These are phyloP conservation scores for Keiferia lycopersicella DNA, from an alignment of 2,888 invertebrate genomes.

Conservation along the genomic window DNA sequence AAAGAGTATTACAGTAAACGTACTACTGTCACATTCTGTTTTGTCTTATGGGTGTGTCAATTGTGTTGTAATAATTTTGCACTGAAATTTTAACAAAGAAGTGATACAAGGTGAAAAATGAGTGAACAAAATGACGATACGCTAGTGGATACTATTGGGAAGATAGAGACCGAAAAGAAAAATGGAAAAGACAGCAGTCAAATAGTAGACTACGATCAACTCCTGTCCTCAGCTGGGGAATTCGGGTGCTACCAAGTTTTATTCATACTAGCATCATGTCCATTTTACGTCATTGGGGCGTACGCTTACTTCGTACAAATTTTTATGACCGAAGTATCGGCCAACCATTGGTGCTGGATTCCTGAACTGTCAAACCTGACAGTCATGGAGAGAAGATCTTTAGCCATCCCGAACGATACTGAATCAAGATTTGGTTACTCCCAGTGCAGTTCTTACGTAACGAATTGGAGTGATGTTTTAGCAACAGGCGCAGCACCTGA, in stretches of 20 bases:
- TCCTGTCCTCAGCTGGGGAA: conserved; percentile 57
- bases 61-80: too few relatives aligned
- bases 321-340: conserved; percentile 59
- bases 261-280: conserved; percentile 52
- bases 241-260: conserved; percentile 58
- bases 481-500: conserved; percentile 41
- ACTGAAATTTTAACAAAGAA: too few relatives aligned
- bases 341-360: conserved; percentile 63
- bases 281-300: conserved; percentile 58
- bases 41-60: background rate
- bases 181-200: conserved; percentile 19
- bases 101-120: background rate
- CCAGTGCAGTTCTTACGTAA: conserved; percentile 53
- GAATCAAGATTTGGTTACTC: conserved; percentile 54
- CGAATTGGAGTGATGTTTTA: conserved; percentile 59
- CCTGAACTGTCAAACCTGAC: conserved; percentile 59
- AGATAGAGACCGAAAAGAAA: background rate
- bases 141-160: background rate
- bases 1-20: background rate
- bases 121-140: background rate
- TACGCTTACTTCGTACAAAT: conserved; percentile 58
- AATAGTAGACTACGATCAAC: conserved; percentile 52
- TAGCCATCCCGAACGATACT: conserved; percentile 54
- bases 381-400: conserved; percentile 46
- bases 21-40: background rate